Evolutionary conservation across 2,888 invertebrate genomes (phyloP).

Genomic region (Melipona bicolor): DNA sequence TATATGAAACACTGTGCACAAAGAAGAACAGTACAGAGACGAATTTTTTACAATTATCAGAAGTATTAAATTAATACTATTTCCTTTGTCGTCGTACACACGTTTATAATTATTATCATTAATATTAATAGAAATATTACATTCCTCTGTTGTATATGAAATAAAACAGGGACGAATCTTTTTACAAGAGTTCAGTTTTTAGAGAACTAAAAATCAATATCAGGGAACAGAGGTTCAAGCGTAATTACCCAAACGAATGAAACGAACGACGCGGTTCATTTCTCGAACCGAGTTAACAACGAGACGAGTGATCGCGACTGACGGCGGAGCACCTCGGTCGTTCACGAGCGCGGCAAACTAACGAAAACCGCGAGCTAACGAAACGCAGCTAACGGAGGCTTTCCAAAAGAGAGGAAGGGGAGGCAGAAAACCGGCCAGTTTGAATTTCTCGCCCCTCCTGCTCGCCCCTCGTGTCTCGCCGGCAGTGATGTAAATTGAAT

Average conservation of each 20-base stretch:
- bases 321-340: slow-evolving; percentile 40
- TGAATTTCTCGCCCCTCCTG: slow-evolving; percentile 7
- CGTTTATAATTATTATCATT: no score
- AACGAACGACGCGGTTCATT: not conserved
- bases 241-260: not conserved
- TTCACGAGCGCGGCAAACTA: slow-evolving; percentile 58
- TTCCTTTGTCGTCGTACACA: no score
- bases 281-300: slow-evolving; percentile 39
- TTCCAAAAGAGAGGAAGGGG: not conserved
- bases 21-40: no score
- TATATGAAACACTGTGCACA: no score
- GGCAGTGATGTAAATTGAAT: slow-evolving; percentile 70
- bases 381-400: slow-evolving; percentile 16
- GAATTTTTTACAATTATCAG: no score
- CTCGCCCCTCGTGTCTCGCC: slow-evolving; percentile 7
- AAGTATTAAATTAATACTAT: no score
- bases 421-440: not conserved
- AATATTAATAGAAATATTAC: no score
- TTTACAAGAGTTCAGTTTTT: no score
- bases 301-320: slow-evolving; percentile 34
- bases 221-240: no score
- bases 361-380: slow-evolving; percentile 60
- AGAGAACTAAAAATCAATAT: no score
- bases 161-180: no score
- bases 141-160: no score